Evolutionary conservation across 2,113 vertebrate genomes (phyloP), one percentile per base, ranked within the genome.

Genomic region (Phrynosoma blainvillii): DNA sequence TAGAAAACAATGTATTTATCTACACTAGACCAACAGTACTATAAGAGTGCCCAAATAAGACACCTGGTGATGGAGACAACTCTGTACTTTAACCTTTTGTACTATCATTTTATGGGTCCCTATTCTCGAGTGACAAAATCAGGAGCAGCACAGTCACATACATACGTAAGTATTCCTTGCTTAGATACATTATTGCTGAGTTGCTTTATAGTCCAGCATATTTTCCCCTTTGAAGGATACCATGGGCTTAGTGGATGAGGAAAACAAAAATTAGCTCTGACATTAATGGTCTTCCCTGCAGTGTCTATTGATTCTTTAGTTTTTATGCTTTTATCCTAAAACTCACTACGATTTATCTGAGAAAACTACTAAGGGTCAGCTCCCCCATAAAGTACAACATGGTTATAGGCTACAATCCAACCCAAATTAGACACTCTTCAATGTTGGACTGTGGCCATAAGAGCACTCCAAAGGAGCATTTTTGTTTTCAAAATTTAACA

Each of bases 31-130:
- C 81, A 74, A 1, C 32, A 32, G 2, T 47, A 32, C 47, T 71
- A 36, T 1, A 78, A 54, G 82, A 82, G 81, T 56, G 1, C 27
- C 8, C 1, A 5, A 21, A 0, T 42, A 87, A 76, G 56, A 3
- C 5, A 32, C 54, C 73, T 92, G 87, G 40, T 73, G 82, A 75
- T 6, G 86, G 1, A 65, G 25, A 2, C 5, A 79, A 9, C 14
- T 84, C 68, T 89, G 2, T 27, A 56, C 47, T 89, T 84, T 84
- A 83, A 87, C 52, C 62, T 76, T 89, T 86, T 85, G 79, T 32
- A 21, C 77, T 71, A 52, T 7, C 66, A 52, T 87, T 9, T 77
- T 82, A 88, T 87, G 78, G 20, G 20, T 56, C 62, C 12, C 21
- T 75, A 1, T 5, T 85, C 11, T 71, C 7, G 30, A 27, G 87